Conservation (phyloP, 2,113 vertebrate genomes). For the Numida meleagris region DNA sequence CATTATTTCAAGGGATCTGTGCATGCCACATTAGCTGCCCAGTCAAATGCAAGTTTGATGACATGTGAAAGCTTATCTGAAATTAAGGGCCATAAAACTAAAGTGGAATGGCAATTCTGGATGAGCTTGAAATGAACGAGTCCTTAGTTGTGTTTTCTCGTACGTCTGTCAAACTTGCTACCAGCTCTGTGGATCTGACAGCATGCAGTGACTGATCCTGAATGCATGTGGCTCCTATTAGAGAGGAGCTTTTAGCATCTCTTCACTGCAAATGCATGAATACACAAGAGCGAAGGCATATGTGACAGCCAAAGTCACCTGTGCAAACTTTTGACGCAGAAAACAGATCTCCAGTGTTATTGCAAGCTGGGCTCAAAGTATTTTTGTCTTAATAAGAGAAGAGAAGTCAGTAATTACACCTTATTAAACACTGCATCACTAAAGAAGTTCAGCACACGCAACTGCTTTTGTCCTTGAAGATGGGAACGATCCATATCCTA, state of each 20-base stretch:
- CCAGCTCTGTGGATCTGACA: not conserved
- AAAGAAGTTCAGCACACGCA: not conserved
- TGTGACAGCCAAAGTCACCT: constrained; percentile 5
- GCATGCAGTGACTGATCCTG: not conserved
- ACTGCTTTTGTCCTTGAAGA: not conserved
- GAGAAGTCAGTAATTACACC: constrained; percentile 9
- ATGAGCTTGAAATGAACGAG: not conserved
- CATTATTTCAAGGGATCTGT: not conserved
- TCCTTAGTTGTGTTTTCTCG: not conserved
- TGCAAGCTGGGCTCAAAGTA: not conserved
- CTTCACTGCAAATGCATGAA: not conserved
- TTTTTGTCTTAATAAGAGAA: not conserved
- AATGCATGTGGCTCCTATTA: not conserved
- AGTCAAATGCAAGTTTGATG: not conserved
- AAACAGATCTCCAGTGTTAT: not conserved
- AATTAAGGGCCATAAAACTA: not conserved
- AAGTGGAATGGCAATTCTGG: not conserved
- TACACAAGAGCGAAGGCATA: not conserved
- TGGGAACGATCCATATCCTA: not conserved
- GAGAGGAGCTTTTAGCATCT: not conserved
- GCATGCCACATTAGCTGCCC: not conserved
- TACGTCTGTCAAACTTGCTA: not conserved
- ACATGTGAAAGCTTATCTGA: not conserved
- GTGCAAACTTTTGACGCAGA: not conserved
- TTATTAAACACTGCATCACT: not conserved